Evolutionary conservation across 2,888 invertebrate species (phyloP).

Genomic region (Silvanus unidentatus): DNA sequence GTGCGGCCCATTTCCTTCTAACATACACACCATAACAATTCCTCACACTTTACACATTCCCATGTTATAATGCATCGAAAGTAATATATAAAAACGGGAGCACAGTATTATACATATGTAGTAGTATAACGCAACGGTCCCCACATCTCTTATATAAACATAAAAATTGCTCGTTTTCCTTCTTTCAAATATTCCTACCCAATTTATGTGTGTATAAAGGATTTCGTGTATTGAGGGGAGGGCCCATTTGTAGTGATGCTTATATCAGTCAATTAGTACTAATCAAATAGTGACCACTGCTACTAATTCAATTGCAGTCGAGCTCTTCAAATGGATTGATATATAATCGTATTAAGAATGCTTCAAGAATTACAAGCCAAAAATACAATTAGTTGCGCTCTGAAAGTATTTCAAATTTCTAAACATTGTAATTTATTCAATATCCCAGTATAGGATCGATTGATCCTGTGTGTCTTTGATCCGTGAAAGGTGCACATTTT

Average conservation of each 20-base stretch:
- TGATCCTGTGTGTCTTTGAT: no score
- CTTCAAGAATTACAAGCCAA: constrained; percentile 25
- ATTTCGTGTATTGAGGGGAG: no score
- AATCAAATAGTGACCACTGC: constrained; percentile 30
- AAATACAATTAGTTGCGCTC: constrained; percentile 18
- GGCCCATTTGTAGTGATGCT: not conserved
- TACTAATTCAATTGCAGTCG: constrained; percentile 28
- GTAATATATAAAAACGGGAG: no score
- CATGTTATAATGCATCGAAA: constrained; percentile 27
- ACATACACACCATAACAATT: constrained; percentile 35
- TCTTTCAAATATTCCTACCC: not conserved
- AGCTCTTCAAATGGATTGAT: constrained; percentile 24
- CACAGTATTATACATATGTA: no score
- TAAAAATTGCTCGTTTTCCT: not conserved
- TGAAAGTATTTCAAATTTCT: no score
- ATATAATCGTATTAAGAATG: constrained; percentile 26
- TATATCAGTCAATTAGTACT: constrained; percentile 29
- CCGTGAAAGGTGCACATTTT: no score
- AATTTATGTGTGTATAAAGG: not conserved
- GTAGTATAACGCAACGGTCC: no score
- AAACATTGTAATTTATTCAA: no score
- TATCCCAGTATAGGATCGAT: no score
- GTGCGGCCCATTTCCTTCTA: constrained; percentile 42
- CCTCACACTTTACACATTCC: constrained; percentile 41
- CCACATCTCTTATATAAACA: not conserved